Percentiles rank a stretch among this genome's conserved stretches.
Conservation (phyloP, 2,113 vertebrate species). For the Xiphorhynchus elegans region DNA sequence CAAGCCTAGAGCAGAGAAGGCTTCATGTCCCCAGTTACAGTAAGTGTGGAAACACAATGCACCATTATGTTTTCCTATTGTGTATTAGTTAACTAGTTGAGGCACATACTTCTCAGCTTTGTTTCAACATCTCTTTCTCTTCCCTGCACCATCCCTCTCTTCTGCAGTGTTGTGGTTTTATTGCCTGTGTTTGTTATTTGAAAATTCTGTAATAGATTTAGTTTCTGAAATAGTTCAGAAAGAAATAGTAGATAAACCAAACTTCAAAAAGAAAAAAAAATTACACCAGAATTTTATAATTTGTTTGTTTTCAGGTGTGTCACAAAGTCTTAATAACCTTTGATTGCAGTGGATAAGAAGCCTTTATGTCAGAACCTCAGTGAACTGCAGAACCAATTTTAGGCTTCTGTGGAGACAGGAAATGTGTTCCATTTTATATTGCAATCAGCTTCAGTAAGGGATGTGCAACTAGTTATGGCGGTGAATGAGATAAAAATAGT, state of each 20-base stretch:
- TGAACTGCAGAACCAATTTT: background rate
- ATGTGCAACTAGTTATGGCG: background rate
- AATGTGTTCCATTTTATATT: background rate
- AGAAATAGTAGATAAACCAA: background rate
- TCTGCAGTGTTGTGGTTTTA: background rate
- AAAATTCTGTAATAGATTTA: background rate
- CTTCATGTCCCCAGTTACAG: constrained; percentile 64
- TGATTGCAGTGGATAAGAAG: background rate
- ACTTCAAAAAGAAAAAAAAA: background rate
- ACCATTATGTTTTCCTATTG: background rate
- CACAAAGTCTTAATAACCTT: background rate
- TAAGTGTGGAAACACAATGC: constrained; percentile 63
- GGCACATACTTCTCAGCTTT: background rate
- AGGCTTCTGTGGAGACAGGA: background rate
- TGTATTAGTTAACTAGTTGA: background rate
- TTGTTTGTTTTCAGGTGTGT: background rate
- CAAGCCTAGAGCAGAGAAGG: constrained; percentile 66
- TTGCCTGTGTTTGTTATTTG: background rate
- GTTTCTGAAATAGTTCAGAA: background rate
- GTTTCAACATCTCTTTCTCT: background rate
- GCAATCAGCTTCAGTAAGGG: background rate
- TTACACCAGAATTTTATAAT: background rate
- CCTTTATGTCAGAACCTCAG: background rate
- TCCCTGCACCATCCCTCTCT: background rate
- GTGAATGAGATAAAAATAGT: background rate